Conservation (phyloP, 2,113 vertebrate species). For the Cinclus cinclus region DNA sequence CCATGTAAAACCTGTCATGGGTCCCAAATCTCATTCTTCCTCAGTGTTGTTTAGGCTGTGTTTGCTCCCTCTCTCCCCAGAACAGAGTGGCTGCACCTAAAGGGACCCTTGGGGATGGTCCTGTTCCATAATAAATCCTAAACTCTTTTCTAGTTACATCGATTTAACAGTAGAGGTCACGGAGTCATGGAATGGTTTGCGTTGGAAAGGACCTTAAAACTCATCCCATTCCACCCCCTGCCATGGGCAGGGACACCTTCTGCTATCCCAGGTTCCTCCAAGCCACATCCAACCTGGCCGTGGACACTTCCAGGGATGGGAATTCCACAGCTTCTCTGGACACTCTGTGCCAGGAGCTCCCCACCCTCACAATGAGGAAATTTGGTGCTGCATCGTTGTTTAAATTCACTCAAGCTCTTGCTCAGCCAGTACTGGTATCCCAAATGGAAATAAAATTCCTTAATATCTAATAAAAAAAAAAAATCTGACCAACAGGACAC, state of each 20-base stretch:
- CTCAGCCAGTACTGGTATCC: neutral
- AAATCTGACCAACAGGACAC: neutral
- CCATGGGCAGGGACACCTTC: neutral
- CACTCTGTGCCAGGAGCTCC: rapidly evolving
- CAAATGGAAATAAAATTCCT: neutral
- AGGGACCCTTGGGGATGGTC: neutral
- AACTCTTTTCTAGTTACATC: neutral
- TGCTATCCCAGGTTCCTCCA: neutral
- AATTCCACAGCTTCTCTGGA: neutral
- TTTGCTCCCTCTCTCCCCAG: too few relatives aligned
- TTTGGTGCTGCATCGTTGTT: rapidly evolving
- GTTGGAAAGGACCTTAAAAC: neutral
- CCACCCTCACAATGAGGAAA: neutral
- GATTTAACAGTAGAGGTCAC: neutral
- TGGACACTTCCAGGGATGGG: neutral
- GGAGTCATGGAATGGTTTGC: neutral
- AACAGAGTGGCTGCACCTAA: neutral
- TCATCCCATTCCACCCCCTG: neutral
- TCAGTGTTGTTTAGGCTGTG: neutral
- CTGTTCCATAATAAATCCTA: neutral
- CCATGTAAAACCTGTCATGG: neutral
- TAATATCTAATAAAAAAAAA: neutral
- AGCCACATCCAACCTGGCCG: rapidly evolving
- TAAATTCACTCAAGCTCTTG: neutral
- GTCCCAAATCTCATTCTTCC: neutral